Conservation (phyloP, 1,140 invertebrate genomes). For the Brachionus calyciflorus region DNA sequence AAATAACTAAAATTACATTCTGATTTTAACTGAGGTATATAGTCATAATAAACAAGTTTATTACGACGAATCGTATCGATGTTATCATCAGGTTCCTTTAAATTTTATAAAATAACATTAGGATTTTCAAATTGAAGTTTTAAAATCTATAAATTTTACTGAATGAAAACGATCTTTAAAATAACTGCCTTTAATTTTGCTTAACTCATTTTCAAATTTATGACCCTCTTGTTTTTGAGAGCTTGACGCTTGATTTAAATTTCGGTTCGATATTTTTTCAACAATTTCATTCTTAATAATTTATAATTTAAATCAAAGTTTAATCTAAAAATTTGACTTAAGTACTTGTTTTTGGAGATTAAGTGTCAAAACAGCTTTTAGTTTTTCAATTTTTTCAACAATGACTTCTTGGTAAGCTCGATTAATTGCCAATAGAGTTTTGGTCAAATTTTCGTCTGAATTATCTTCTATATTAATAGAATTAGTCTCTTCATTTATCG, state of each 20-base stretch:
- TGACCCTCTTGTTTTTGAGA: neutral
- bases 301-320: neutral
- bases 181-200: slow-evolving; percentile 37
- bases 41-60: slow-evolving; percentile 30
- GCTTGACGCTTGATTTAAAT: neutral
- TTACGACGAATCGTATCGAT: neutral
- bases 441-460: neutral
- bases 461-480: neutral
- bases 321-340: neutral
- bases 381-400: slow-evolving; percentile 7
- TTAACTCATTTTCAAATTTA: slow-evolving; percentile 20
- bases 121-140: neutral
- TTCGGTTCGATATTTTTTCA: neutral
- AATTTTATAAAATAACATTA: neutral
- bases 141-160: neutral
- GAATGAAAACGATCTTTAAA: slow-evolving; percentile 44
- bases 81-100: slow-evolving; percentile 36
- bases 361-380: neutral
- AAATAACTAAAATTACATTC: slow-evolving; percentile 24
- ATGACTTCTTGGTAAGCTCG: slow-evolving; percentile 45
- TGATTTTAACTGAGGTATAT: slow-evolving; percentile 41
- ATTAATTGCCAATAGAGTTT: slow-evolving; percentile 23
- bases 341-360: slow-evolving; percentile 8
- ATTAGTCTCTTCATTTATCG: neutral
- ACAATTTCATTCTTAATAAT: neutral